Conservation (phyloP, 2,888 invertebrate species). For the Phorcus lineatus region DNA sequence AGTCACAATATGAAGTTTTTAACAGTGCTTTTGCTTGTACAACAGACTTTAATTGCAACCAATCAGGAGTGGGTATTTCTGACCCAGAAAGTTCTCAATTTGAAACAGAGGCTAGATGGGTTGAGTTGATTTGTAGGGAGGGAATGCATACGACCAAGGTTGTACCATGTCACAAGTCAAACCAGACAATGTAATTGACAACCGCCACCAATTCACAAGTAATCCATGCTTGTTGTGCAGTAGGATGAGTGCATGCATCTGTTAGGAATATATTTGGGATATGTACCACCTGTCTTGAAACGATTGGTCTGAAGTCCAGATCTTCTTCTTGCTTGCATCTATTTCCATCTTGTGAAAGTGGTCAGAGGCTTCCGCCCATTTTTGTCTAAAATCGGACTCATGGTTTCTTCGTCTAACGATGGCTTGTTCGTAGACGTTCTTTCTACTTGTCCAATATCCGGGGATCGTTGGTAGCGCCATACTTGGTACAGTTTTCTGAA, state of each 20-base stretch:
- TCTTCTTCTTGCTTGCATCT: conserved; percentile 66
- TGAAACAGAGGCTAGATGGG: no score
- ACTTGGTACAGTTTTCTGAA: background rate
- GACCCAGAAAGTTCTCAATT: no score
- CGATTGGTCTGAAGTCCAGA: conserved; percentile 71
- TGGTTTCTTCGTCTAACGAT: conserved; percentile 68
- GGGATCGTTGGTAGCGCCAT: conserved; percentile 74
- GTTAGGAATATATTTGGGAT: background rate
- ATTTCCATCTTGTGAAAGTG: conserved; percentile 71
- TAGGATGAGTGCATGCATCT: no score
- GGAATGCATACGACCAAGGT: no score
- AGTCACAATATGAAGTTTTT: no score
- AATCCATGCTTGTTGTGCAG: no score
- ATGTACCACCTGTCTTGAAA: conserved; percentile 65
- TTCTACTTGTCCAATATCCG: conserved; percentile 67
- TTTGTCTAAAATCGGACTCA: conserved; percentile 67
- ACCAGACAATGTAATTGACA: background rate
- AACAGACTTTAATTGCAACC: no score
- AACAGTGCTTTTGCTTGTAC: no score
- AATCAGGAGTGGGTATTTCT: no score
- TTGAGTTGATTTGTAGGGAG: no score
- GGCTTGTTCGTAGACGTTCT: conserved; percentile 71
- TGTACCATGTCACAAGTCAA: background rate
- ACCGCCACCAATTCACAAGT: background rate
- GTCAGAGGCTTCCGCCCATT: conserved; percentile 67